Conservation (phyloP, 64 coral and sea anemone genomes). For the Montipora capricornis region DNA sequence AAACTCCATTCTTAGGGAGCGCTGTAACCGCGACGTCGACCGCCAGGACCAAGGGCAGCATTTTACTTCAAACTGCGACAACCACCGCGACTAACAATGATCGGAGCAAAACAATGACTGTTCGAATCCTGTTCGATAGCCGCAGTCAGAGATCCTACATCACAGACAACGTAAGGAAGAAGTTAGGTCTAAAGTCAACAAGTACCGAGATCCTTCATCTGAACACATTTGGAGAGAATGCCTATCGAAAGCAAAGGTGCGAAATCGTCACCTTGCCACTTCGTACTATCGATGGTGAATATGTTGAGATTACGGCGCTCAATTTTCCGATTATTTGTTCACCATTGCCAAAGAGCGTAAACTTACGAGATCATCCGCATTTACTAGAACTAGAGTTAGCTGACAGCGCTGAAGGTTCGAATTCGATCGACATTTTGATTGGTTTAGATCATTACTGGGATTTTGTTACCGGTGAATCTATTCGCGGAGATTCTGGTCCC, state of each 20-base stretch:
- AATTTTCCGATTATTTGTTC: neutral
- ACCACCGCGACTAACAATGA: slow-evolving; percentile 19
- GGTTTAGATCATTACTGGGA: neutral
- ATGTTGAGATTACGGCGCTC: neutral
- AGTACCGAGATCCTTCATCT: slow-evolving; percentile 46
- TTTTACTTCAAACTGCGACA: slow-evolving; percentile 66
- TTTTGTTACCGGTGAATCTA: neutral
- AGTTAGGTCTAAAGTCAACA: slow-evolving; percentile 34
- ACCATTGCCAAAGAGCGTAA: neutral
- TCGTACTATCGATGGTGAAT: slow-evolving; percentile 9
- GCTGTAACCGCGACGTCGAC: slow-evolving; percentile 13
- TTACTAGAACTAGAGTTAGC: neutral
- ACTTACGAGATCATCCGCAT: too few relatives aligned
- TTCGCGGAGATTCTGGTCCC: slow-evolving; percentile 15
- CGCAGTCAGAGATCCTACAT: slow-evolving; percentile 72
- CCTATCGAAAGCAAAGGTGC: slow-evolving; percentile 44
- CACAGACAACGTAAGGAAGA: slow-evolving; percentile 37
- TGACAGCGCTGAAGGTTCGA: neutral
- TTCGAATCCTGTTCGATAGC: slow-evolving; percentile 65
- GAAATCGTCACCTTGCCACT: slow-evolving; percentile 33
- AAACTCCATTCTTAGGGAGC: neutral
- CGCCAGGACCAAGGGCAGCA: neutral
- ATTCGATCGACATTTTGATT: neutral
- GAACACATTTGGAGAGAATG: slow-evolving; percentile 74
- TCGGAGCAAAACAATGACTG: slow-evolving; percentile 19